phyloP scores from a whole-genome alignment of 2,888 invertebrate genomes.

The Eristalis pertinax region DNA sequence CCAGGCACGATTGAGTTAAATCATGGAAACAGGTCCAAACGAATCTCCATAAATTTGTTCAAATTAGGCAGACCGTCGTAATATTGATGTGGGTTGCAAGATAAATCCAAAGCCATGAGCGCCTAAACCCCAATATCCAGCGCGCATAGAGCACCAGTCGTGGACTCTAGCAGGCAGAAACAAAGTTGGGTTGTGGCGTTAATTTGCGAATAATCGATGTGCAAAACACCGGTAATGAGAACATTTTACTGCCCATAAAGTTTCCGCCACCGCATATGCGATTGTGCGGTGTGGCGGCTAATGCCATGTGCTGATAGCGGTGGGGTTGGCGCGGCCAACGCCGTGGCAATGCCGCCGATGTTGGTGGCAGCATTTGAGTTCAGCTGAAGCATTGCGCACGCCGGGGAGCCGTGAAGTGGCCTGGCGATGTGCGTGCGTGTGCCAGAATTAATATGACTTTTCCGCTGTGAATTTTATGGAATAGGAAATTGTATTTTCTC shows the following conservation, averaged over 20 bases:
- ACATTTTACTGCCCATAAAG: slow-evolving; percentile 61
- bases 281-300: slow-evolving; percentile 20
- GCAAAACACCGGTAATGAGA: slow-evolving; percentile 61
- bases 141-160: neutral
- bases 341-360: neutral
- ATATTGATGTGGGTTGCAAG: slow-evolving; percentile 10
- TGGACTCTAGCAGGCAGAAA: neutral
- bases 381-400: neutral
- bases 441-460: slow-evolving; percentile 35
- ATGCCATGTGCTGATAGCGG: slow-evolving; percentile 15
- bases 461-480: slow-evolving; percentile 33
- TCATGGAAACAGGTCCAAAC: neutral
- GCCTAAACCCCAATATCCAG: neutral
- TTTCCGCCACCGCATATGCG: slow-evolving; percentile 37
- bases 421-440: slow-evolving; percentile 34
- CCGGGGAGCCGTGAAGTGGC: neutral
- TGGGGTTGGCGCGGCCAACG: neutral
- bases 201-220: slow-evolving; percentile 60
- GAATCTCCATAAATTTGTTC: slow-evolving; percentile 1
- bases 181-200: slow-evolving; percentile 27
- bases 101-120: neutral
- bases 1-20: neutral
- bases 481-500: slow-evolving; percentile 35
- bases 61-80: slow-evolving; percentile 15
- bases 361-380: neutral